Conservation (phyloP, 2,113 vertebrate genomes). For the Plecturocebus donacophilus region DNA sequence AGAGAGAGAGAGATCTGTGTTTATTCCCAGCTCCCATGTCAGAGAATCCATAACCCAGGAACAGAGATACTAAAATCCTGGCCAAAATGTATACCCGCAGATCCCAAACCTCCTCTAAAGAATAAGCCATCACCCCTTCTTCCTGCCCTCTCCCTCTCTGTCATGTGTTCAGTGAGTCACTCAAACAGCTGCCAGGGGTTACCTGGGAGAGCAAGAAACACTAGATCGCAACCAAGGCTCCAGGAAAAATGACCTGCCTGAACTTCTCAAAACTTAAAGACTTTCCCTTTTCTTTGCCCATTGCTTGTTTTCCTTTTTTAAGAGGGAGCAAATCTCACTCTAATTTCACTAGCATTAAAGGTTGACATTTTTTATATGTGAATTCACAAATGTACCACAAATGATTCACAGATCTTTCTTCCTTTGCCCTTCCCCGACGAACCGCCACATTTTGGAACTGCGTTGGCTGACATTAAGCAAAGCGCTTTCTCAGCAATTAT, state of each 20-base stretch:
- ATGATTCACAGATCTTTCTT: not conserved
- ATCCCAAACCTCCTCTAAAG: not conserved
- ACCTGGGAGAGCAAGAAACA: not conserved
- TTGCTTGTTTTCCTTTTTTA: not conserved
- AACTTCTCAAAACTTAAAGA: not conserved
- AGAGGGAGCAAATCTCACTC: not conserved
- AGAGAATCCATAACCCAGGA: not conserved
- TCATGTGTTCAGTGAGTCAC: not conserved
- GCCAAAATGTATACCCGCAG: not conserved
- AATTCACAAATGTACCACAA: constrained; percentile 58
- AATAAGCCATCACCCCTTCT: not conserved
- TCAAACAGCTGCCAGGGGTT: not conserved
- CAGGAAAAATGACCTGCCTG: not conserved
- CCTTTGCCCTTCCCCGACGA: not conserved
- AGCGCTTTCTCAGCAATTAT: not conserved
- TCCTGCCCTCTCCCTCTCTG: not conserved
- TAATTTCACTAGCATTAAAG: not conserved
- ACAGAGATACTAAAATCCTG: not conserved
- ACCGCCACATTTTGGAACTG: not conserved
- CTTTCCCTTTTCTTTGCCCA: not conserved
- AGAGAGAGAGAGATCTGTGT: no score
- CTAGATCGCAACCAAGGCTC: not conserved
- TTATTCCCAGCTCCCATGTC: not conserved
- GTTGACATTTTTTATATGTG: not conserved
- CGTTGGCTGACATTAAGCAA: not conserved